phyloP scores from a whole-genome alignment of 2,888 invertebrate genomes.

The Orthonevra nobilis region DNA sequence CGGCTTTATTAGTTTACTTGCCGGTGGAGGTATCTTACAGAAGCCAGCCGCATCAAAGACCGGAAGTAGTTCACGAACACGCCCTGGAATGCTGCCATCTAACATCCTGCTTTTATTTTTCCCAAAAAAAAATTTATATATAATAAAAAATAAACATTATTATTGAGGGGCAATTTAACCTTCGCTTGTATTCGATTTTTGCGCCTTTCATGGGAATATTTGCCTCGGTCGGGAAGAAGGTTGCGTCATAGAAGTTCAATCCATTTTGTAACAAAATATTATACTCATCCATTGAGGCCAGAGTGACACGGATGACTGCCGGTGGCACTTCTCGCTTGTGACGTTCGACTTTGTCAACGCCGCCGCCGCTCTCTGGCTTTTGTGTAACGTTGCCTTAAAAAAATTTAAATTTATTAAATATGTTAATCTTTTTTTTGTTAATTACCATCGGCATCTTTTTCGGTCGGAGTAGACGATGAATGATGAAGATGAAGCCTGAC shows the following conservation, averaged over 20 bases:
- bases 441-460: conserved; percentile 77
- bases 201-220: conserved; percentile 85
- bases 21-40: conserved; percentile 89
- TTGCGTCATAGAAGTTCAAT: conserved; percentile 92
- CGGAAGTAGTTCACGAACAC: conserved; percentile 87
- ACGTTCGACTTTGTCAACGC: conserved; percentile 76
- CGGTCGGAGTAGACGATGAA: conserved; percentile 73
- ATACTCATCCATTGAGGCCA: conserved; percentile 88
- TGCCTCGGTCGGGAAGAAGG: conserved; percentile 92
- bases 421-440: too few relatives aligned
- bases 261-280: conserved; percentile 90
- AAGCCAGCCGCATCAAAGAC: conserved; percentile 94
- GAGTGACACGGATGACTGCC: conserved; percentile 86
- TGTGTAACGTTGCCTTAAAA: conserved; percentile 43
- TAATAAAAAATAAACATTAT: conserved; percentile 22
- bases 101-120: conserved; percentile 84
- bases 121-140: conserved; percentile 28
- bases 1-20: conserved; percentile 88
- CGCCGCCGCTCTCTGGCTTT: conserved; percentile 35
- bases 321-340: conserved; percentile 81
- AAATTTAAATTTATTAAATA: too few relatives aligned
- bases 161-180: conserved; percentile 75
- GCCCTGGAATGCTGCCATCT: conserved; percentile 85
- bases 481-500: conserved; percentile 83
- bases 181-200: conserved; percentile 81